Conservation (phyloP, 2,888 invertebrate species). For the Stenchaetothrips biformis region DNA sequence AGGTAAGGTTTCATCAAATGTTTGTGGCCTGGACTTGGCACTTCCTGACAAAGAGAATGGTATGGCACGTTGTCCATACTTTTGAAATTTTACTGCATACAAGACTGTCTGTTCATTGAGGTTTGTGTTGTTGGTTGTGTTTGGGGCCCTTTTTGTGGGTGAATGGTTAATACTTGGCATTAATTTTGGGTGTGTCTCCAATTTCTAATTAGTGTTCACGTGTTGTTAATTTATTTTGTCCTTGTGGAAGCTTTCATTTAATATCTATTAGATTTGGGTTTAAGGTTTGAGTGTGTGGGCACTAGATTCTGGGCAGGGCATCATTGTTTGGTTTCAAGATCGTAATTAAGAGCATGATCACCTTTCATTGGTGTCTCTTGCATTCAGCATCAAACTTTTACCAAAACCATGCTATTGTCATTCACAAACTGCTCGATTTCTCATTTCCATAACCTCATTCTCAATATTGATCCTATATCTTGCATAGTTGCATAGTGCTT, state of each 20-base stretch:
- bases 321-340: too few species aligned
- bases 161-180: not conserved
- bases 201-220: not conserved
- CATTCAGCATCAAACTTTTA: too few species aligned
- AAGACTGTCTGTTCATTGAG: conserved; percentile 19
- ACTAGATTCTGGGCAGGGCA: too few species aligned
- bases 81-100: not conserved
- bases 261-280: not conserved
- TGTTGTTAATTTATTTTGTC: not conserved
- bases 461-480: too few species aligned
- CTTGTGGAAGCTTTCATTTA: not conserved
- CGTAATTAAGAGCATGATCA: too few species aligned
- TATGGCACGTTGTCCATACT: not conserved
- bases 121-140: conserved; percentile 28
- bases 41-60: not conserved
- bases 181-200: not conserved
- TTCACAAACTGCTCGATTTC: too few species aligned
- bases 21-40: not conserved
- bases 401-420: too few species aligned
- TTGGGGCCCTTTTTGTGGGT: conserved; percentile 17
- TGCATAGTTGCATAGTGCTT: too few species aligned
- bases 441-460: too few species aligned
- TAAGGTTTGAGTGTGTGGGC: not conserved
- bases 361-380: too few species aligned
- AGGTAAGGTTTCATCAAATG: not conserved